Percentiles rank a stretch among this genome's conserved stretches.
Evolutionary conservation across 2,797 vertebrate genomes (phyloP).

Genomic region (Lagocephalus sceleratus): DNA sequence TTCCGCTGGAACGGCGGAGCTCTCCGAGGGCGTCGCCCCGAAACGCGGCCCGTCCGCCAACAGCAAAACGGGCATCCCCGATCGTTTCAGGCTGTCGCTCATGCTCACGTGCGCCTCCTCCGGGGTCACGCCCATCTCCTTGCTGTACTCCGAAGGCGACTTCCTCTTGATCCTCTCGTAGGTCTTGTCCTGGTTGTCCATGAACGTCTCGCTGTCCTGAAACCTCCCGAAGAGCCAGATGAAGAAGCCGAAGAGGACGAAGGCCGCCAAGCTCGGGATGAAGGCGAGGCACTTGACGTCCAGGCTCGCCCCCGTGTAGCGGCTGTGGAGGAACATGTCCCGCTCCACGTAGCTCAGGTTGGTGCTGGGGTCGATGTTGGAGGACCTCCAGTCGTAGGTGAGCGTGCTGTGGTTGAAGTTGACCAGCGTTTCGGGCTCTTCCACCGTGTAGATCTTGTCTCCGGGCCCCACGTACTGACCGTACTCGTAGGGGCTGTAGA

Average conservation of each 20-base stretch:
- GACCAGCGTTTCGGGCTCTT: conserved; percentile 86
- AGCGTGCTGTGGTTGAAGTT: conserved; percentile 92
- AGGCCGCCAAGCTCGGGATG: conserved; percentile 90
- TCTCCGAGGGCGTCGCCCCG: conserved; percentile 54
- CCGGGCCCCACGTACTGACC: conserved; percentile 95
- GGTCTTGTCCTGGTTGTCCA: conserved; percentile 87
- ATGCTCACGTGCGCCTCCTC: conserved; percentile 84
- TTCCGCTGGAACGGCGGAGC: conserved; percentile 71
- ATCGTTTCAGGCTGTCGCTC: conserved; percentile 74
- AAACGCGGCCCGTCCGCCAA: conserved; percentile 80
- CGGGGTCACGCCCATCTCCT: conserved; percentile 86
- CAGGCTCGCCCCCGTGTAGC: conserved; percentile 87
- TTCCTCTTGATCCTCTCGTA: conserved; percentile 95
- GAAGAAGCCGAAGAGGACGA: conserved; percentile 93
- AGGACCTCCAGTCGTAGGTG: conserved; percentile 90
- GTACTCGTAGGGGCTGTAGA: conserved; percentile 96
- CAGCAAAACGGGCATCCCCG: conserved; percentile 81
- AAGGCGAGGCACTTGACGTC: conserved; percentile 94
- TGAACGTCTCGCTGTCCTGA: conserved; percentile 90
- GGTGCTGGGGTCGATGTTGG: conserved; percentile 82
- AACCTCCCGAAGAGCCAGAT: conserved; percentile 94
- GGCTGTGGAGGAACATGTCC: conserved; percentile 95
- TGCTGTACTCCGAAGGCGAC: conserved; percentile 87
- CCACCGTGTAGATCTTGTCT: conserved; percentile 94
- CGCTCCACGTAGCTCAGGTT: conserved; percentile 83